phyloP scores from a whole-genome alignment of 2,888 invertebrate species.

The Lepidocyrtinus sp. region DNA sequence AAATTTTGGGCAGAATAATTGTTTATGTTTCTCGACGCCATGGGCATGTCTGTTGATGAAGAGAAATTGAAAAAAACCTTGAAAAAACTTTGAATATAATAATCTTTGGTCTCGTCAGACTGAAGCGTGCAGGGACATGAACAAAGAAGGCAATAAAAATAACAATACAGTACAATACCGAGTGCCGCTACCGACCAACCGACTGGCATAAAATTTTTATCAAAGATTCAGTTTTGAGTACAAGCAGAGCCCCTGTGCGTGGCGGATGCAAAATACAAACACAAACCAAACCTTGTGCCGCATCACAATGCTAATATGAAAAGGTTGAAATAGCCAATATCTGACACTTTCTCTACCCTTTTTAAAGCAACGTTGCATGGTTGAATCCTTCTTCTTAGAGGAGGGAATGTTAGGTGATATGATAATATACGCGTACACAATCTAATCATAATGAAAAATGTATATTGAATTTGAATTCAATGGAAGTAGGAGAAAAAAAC shows the following conservation, averaged over 20 bases:
- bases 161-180: not conserved
- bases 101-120: not conserved
- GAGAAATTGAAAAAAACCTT: not conserved
- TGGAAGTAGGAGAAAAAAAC: not conserved
- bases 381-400: not conserved
- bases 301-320: not conserved
- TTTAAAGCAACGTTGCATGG: not conserved
- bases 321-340: not conserved
- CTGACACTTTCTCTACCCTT: conserved; percentile 1
- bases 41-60: no score
- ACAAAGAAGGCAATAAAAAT: not conserved
- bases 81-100: not conserved
- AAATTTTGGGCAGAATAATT: not conserved
- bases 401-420: not conserved
- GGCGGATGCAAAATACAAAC: not conserved
- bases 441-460: no score
- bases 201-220: not conserved
- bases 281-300: not conserved
- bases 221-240: not conserved
- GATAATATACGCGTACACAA: not conserved
- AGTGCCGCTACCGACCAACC: not conserved
- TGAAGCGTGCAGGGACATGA: no score
- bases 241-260: conserved; percentile 1
- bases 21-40: no score
- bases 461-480: no score